phyloP scores from a whole-genome alignment of 2,888 invertebrate species.

The Hypselothyrea guttata region DNA sequence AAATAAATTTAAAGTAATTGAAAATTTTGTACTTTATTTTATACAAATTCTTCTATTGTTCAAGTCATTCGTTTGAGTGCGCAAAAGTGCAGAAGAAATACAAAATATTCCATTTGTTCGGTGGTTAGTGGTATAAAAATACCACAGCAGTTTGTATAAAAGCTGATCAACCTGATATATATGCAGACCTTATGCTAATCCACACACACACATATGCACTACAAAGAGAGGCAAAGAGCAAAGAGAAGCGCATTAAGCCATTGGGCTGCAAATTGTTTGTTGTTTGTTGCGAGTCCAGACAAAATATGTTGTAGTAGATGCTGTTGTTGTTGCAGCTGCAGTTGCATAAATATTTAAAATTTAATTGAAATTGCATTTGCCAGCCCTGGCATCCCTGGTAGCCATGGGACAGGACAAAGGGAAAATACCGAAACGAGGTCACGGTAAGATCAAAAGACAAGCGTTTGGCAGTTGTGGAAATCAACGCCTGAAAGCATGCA shows the following conservation, averaged over 20 bases:
- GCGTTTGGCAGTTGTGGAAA: slow-evolving; percentile 75
- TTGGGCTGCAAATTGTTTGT: slow-evolving; percentile 42
- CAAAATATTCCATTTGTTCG: slow-evolving; percentile 29
- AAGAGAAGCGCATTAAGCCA: slow-evolving; percentile 48
- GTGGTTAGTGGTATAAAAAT: slow-evolving; percentile 24
- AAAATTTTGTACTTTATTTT: too few relatives aligned
- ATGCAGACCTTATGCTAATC: slow-evolving; percentile 52
- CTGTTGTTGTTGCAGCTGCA: slow-evolving; percentile 26
- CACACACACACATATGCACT: slow-evolving; percentile 14
- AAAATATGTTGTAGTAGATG: slow-evolving; percentile 20
- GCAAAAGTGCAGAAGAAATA: neutral
- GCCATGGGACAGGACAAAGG: neutral
- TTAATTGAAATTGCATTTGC: slow-evolving; percentile 74
- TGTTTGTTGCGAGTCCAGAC: slow-evolving; percentile 23
- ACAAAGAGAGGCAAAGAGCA: slow-evolving; percentile 25
- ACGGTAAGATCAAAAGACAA: slow-evolving; percentile 74
- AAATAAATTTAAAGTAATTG: too few relatives aligned
- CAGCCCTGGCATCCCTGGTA: slow-evolving; percentile 5
- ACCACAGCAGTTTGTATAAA: slow-evolving; percentile 35
- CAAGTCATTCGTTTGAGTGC: too few relatives aligned
- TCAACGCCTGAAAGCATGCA: slow-evolving; percentile 69
- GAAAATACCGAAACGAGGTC: slow-evolving; percentile 30
- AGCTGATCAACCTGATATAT: slow-evolving; percentile 46
- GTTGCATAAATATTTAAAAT: slow-evolving; percentile 75
- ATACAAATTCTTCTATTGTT: too few relatives aligned